Base-by-base conservation (phyloP, 1,140 invertebrate genomes). In the Microplitis mediator region DNA sequence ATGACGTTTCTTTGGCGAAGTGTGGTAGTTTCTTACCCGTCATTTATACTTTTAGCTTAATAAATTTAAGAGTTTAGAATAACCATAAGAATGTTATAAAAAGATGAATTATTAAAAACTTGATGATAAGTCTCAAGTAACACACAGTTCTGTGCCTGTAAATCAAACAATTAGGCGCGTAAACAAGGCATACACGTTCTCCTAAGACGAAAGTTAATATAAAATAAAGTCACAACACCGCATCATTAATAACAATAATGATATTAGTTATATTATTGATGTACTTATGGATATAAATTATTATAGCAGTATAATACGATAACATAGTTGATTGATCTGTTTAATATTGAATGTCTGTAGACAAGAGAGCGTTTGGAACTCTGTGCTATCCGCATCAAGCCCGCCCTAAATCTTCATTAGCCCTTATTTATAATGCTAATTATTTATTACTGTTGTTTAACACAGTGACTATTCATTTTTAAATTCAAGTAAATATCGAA, bases 301-400 rank as follows among this genome's bases (percentile, higher is more conserved):
- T 84, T 80, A 84, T 86, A 87, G 83, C 80, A 83, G 80, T 87
- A 87, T 85, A 83, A 86, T 81, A 83, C 82, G 84, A 85, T 76
- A 83, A 85, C 82, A 87, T 87, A 87, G 85, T 87, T 87, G 82
- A 86, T 85, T 86, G 83, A 87, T 86, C 85, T 87, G 85, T 87
- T 87, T 85, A 86, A 86, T 87, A 85, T 85, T 86, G 84, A 85
- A 87, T 87, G 85, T 87, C 83, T 87, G 85, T 87, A 86, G 84
- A 86, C 84, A 82, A 86, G 82, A 82, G 84, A 87, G 85, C 85
- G 85, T 87, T 87, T 87, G 84, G 85, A 87, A 87, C 85, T 87
- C 85, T 86, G 85, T 87, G 83, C 85, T 85, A 85, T 76, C 82
- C 79, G 81, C 83, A 39, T 36, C 80, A 78, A 86, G 77, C 79